Evolutionary conservation across 2,888 invertebrate genomes (phyloP).

Genomic region (Ametastegia equiseti): DNA sequence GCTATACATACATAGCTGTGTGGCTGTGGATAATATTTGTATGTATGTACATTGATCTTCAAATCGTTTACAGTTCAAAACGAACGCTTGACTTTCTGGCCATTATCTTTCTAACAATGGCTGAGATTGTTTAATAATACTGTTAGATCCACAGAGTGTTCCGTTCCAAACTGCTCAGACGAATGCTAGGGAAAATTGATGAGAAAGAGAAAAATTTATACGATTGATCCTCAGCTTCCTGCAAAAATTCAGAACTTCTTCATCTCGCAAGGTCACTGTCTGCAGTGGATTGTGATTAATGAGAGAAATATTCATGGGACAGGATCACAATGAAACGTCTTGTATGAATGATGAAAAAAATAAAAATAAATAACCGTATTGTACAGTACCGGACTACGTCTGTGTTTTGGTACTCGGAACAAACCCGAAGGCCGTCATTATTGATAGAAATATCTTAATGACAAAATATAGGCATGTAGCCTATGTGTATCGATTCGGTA

Average conservation of each 20-base stretch:
- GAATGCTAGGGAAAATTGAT: background rate
- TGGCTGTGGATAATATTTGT: background rate
- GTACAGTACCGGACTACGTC: background rate
- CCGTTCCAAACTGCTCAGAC: background rate
- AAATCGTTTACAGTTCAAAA: slow-evolving; percentile 8
- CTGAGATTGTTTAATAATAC: background rate
- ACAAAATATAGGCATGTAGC: background rate
- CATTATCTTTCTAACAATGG: slow-evolving; percentile 16
- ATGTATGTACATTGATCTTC: slow-evolving; percentile 18
- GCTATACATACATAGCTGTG: background rate
- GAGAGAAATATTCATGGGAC: background rate
- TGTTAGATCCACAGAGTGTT: background rate
- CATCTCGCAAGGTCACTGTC: background rate
- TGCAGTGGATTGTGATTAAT: background rate
- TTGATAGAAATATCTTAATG: background rate
- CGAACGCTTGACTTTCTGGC: background rate
- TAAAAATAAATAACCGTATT: background rate
- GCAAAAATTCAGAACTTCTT: background rate
- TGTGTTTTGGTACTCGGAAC: slow-evolving; percentile 18
- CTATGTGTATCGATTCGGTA: background rate
- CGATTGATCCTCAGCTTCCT: background rate
- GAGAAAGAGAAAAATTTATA: background rate
- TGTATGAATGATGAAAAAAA: background rate
- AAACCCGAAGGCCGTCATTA: slow-evolving; percentile 15
- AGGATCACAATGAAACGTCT: background rate